Evolutionary conservation across 2,113 vertebrate species (phyloP).

Genomic region (Etia nguti): DNA sequence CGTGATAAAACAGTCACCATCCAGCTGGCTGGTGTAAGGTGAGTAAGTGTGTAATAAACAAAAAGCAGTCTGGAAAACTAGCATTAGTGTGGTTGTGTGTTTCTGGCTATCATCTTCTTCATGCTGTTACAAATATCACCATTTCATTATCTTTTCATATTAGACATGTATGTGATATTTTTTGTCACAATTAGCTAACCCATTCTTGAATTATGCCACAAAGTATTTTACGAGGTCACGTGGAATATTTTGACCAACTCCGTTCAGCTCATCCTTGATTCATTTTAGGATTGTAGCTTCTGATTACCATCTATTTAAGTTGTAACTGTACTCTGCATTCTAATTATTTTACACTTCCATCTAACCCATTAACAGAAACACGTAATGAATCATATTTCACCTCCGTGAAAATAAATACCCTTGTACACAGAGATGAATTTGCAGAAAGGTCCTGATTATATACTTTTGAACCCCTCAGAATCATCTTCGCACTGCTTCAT

Average conservation of each 20-base stretch:
- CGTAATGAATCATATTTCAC: background rate
- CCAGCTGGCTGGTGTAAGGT: background rate
- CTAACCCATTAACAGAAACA: background rate
- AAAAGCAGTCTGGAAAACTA: background rate
- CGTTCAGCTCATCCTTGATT: background rate
- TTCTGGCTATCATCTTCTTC: background rate
- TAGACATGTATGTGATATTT: background rate
- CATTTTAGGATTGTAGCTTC: background rate
- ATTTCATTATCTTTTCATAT: background rate
- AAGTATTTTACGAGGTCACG: background rate
- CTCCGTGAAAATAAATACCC: conserved; percentile 6
- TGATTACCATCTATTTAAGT: background rate
- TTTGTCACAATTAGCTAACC: background rate
- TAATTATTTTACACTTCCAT: background rate
- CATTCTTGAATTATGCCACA: background rate
- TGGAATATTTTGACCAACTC: background rate
- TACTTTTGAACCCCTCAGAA: background rate
- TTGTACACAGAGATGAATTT: background rate
- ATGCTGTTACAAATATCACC: background rate
- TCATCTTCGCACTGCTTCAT: conserved; percentile 9
- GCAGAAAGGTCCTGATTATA: background rate
- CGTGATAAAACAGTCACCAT: background rate
- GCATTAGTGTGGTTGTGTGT: background rate
- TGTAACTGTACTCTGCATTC: background rate
- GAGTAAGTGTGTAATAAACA: background rate